Evolutionary conservation across 2,797 vertebrate species (phyloP).

Genomic region (Phalloptychus januarius): DNA sequence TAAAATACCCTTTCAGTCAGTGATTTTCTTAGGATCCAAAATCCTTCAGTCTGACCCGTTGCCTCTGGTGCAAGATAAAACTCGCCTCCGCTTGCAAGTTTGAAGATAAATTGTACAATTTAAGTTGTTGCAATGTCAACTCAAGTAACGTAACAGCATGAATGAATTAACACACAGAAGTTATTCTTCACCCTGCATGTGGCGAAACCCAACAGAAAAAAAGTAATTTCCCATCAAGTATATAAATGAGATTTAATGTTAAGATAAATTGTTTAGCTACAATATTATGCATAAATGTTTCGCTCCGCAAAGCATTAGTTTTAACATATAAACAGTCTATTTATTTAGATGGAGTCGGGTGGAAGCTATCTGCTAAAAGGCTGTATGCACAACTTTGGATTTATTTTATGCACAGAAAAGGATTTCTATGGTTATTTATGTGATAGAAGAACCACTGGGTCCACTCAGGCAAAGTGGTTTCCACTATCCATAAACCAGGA

Average conservation of each 20-base stretch:
- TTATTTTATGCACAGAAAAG: slow-evolving; percentile 48
- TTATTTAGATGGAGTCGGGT: slow-evolving; percentile 41
- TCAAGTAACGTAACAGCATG: slow-evolving; percentile 10
- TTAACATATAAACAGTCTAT: slow-evolving; percentile 35
- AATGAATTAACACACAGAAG: slow-evolving; percentile 17
- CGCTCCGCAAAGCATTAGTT: slow-evolving; percentile 14
- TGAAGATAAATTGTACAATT: slow-evolving; percentile 38
- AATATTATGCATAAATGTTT: slow-evolving; percentile 33
- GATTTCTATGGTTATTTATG: slow-evolving; percentile 37
- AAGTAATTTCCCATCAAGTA: slow-evolving; percentile 23
- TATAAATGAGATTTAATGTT: slow-evolving; percentile 34
- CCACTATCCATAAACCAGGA: neutral
- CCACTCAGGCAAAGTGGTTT: neutral
- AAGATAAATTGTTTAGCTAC: slow-evolving; percentile 35
- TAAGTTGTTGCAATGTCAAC: slow-evolving; percentile 32
- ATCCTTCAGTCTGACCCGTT: neutral
- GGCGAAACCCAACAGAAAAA: slow-evolving; percentile 15
- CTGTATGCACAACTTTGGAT: slow-evolving; percentile 35
- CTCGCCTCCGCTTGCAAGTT: slow-evolving; percentile 45
- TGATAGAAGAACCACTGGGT: slow-evolving; percentile 25
- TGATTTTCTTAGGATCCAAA: neutral
- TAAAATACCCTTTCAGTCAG: neutral
- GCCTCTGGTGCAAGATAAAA: slow-evolving; percentile 49
- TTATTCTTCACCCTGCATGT: slow-evolving; percentile 5
- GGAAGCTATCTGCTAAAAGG: slow-evolving; percentile 39